Base-by-base conservation (phyloP, 1,140 invertebrate species). In the Drosophila bifasciata region DNA sequence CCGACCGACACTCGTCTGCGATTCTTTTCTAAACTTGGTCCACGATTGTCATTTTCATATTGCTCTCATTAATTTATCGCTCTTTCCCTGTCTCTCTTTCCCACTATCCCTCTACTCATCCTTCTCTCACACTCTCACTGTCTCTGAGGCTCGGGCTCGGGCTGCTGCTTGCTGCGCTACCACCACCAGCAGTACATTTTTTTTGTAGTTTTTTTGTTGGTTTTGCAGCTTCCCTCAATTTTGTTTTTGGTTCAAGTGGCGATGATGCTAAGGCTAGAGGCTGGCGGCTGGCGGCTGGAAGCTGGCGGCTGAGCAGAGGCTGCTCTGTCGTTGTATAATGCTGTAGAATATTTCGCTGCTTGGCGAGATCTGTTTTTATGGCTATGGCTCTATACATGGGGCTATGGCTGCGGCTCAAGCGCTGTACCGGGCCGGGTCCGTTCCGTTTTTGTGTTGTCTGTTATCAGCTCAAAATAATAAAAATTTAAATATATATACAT, bases 401-500 rank as follows among this genome's bases (percentile, higher is more conserved):
- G 56, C 60, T 45, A 43, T 21, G 55, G 66, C 67, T 79, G 64
- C 84, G 76, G 80, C 78, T 86, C 74, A 88, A 83, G 77, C 78
- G 78, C 69, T 55, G 63, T 45, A 36, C 49, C 49, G 61, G 71
- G 71, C 46, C 61, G 72, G 72, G 62, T 76, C 50, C 46, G 71
- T 45, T 49, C 36, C 25, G 62, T 73, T 32, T 73, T 49, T 58
- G 58, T 45, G 23, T 64, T 86, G 83, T 83, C 75, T 89, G 84
- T 88, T 88, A 89, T 88, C 84, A 88, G 83, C 83, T 89, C 84
- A 77, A 76, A 89, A 88, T 88, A 89, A 83, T 88, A 86, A 88
- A 86, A 88, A 86, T 88, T 88, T 88, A 88, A 88, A 89, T 88
- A 86, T 63, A 68, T 48, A 48, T 63, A 68, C 61, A 46, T 32